Evolutionary conservation across 2,888 invertebrate genomes (phyloP), one percentile per base, ranked within the genome.

Genomic region (Tanypteryx hageni): DNA sequence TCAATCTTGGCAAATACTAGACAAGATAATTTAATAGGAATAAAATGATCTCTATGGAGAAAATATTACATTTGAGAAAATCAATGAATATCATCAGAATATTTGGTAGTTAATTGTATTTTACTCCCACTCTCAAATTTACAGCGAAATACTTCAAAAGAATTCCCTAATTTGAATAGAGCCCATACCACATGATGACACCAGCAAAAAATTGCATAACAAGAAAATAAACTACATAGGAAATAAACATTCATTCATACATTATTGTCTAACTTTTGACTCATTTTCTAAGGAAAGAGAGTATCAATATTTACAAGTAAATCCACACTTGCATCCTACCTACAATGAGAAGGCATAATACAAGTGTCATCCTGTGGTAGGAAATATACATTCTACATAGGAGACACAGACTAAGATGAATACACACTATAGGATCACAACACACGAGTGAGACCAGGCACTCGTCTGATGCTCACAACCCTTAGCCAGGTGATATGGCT

Each of bases 381-480:
- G 81, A 61, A 92, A 92, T 92, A 92, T 83, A 92, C 81, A 82
- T 89, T 91, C 84, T 82, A 89, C 76, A 83, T 76, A 84, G 91
- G 86, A 92, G 86, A 92, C 92, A 61, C 92, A 92, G 85, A 92
- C 92, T 83, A 93, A 84, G 68, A 92, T 92, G 86, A 93, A 84
- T 93, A 93, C 61, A 93, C 92, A 93, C 92, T 81, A 92, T 82
- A 92, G 68, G 56, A 94, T 94, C 94, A 94, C 94, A 94, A 94
- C 94, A 94, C 94, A 94, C 94, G 94, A 94, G 94, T 94, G 94
- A 94, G 94, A 92, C 92, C 93, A 94, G 94, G 89, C 89, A 89
- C 89, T 89, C 89, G 89, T 89, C 89, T 89, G 89, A 89, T 89
- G 89, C 89, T 64, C 64, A 89, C 89, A 89, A 89, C 89, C 89